phyloP scores from a whole-genome alignment of 2,797 vertebrate species.

The Adrianichthys oophorus region DNA sequence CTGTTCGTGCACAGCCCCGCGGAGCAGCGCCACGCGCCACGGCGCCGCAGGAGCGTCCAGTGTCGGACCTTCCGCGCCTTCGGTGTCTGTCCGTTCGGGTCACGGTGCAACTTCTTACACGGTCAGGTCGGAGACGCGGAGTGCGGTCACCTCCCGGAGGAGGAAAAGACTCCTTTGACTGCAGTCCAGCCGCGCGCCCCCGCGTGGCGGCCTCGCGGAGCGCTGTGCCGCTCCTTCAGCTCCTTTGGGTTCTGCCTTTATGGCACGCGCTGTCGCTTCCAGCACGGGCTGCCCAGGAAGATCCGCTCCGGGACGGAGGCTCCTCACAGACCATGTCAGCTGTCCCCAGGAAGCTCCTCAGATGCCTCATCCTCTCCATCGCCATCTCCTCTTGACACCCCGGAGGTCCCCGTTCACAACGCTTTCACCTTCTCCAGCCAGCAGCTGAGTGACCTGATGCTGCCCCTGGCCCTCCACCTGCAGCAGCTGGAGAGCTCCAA shows the following conservation, averaged over 20 bases:
- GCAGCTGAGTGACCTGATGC: conserved; percentile 77
- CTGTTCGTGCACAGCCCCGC: conserved; percentile 76
- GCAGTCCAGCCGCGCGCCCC: conserved; percentile 32
- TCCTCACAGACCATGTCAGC: conserved; percentile 4
- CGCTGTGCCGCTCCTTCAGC: conserved; percentile 77
- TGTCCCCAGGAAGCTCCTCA: conserved; percentile 37
- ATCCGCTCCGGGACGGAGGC: conserved; percentile 16
- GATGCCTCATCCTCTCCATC: conserved; percentile 55
- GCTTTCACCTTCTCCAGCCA: conserved; percentile 82
- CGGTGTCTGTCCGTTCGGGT: conserved; percentile 77
- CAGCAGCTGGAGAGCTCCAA: conserved; percentile 73
- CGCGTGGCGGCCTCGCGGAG: conserved; percentile 63
- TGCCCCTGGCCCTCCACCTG: conserved; percentile 77
- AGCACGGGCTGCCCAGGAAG: conserved; percentile 74
- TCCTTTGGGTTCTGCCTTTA: conserved; percentile 80
- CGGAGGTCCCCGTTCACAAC: conserved; percentile 62
- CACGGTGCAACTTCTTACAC: conserved; percentile 77
- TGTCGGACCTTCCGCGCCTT: conserved; percentile 74
- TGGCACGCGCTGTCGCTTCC: conserved; percentile 80
- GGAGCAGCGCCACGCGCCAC: conserved; percentile 67
- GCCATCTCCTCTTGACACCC: conserved; percentile 57
- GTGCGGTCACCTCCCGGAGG: background rate
- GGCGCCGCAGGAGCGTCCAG: conserved; percentile 58
- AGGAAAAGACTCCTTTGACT: background rate
- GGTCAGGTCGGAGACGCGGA: conserved; percentile 8